Conservation (phyloP, 2,888 invertebrate species). For the Girardia tigrina region DNA sequence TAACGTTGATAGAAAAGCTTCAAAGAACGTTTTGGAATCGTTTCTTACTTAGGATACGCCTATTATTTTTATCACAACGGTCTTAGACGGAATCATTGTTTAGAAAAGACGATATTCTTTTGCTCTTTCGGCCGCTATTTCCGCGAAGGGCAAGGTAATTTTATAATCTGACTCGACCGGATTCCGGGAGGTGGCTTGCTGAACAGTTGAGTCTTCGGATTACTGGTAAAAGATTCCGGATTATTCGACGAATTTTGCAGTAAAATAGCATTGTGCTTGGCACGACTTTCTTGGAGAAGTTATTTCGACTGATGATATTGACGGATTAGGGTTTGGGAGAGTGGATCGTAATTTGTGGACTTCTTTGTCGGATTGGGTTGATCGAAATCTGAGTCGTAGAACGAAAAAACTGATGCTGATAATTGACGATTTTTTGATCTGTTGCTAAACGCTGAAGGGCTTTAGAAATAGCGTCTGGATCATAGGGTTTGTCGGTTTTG, state of each 20-base stretch:
- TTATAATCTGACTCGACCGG: background rate
- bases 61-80: too few species aligned
- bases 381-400: background rate
- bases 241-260: slow-evolving; percentile 40
- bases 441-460: slow-evolving; percentile 44
- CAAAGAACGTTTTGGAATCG: too few species aligned
- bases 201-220: too few species aligned
- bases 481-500: slow-evolving; percentile 41
- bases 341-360: background rate
- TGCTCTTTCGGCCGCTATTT: background rate
- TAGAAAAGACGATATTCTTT: too few species aligned
- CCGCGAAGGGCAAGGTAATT: background rate
- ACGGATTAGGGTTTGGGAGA: slow-evolving; percentile 28
- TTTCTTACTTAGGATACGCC: too few species aligned
- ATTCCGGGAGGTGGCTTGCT: background rate
- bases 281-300: slow-evolving; percentile 46
- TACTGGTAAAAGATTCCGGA: background rate
- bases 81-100: too few species aligned
- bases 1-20: too few species aligned
- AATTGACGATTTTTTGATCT: slow-evolving; percentile 46
- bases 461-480: slow-evolving; percentile 45
- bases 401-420: slow-evolving; percentile 39
- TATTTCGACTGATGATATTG: slow-evolving; percentile 38
- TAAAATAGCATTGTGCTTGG: slow-evolving; percentile 49
- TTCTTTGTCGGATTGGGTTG: slow-evolving; percentile 26